Evolutionary conservation across 1,140 invertebrate species (phyloP), one percentile per base, ranked within the genome.

Genomic region (Drosophila murphyi): DNA sequence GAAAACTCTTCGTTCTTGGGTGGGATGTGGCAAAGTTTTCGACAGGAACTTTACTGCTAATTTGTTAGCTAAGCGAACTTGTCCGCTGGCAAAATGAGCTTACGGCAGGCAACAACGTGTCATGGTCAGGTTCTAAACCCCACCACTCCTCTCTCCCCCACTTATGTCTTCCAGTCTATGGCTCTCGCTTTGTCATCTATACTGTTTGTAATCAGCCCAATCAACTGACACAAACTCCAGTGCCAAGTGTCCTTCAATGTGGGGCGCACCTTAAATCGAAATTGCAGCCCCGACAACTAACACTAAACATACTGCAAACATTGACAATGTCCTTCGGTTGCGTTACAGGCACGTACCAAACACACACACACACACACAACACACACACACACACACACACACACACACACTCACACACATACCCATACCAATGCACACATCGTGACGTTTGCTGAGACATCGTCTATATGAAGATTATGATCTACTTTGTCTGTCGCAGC

Each of bases 391-490:
- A 64, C 10, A 32, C 60, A 60, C 28, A 60, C 47, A 50, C 54
- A 64, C 52, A 70, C 10, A 54, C 39, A 57, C 43, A 61, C 65
- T 57, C 51, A 47, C 52, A 43, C 50, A 43, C 32, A 61, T 20
- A 20, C 20, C 20, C 20, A 20, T 20, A 20, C 20, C 20, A 20
- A 20, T 20, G 20, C 8, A 63, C 35, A 45, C 39, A 57, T 64
- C 43, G 54, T 52, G 52, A 59, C 63, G 52, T 73, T 60, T 59
- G 60, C 61, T 72, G 47, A 43, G 39, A 71, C 71, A 54, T 52
- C 72, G 51, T 63, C 59, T 69, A 69, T 70, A 61, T 78, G 55
- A 67, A 65, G 76, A 78, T 78, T 78, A 76, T 76, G 76, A 78
- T 78, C 76, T 61, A 34, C 72, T 76, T 76, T 78, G 76, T 78